These are phyloP conservation scores for Myanophis thanlyinensis DNA, from an alignment of 2,113 vertebrate species.

Conservation along the genomic window DNA sequence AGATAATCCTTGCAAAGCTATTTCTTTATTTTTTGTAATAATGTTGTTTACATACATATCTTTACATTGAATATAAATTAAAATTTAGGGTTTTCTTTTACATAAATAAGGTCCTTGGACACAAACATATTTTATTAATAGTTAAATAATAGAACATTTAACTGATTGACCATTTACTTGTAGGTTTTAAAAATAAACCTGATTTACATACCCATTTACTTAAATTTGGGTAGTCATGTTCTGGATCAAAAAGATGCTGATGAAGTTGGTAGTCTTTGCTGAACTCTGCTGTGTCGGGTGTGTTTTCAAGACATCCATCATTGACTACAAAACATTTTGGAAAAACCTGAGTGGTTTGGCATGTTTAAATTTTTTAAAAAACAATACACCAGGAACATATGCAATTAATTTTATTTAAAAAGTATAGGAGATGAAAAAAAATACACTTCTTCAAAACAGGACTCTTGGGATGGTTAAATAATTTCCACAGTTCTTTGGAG, in stretches of 20 bases:
- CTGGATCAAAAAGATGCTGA: slow-evolving; percentile 92
- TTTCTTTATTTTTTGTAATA: slow-evolving; percentile 33
- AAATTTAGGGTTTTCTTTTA: neutral
- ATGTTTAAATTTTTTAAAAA: neutral
- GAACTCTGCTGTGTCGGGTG: slow-evolving; percentile 94
- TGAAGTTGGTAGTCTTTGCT: slow-evolving; percentile 95
- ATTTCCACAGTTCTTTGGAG: neutral
- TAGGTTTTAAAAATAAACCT: neutral
- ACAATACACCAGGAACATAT: neutral
- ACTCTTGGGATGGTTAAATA: neutral
- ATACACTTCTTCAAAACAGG: neutral
- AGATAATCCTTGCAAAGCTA: slow-evolving; percentile 42
- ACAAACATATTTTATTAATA: neutral
- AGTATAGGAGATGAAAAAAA: neutral
- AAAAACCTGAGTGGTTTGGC: slow-evolving; percentile 10
- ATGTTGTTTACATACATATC: slow-evolving; percentile 25
- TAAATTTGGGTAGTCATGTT: slow-evolving; percentile 88
- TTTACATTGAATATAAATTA: neutral
- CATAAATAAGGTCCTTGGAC: neutral
- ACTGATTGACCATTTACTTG: neutral
- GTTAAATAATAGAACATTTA: neutral
- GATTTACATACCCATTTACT: slow-evolving; percentile 89
- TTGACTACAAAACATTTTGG: slow-evolving; percentile 67
- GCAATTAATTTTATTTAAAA: neutral
- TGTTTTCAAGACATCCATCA: slow-evolving; percentile 92